These are phyloP conservation scores for Phenganax subtilis DNA, from an alignment of 92 coral and sea anemone genomes.

Conservation along the genomic window DNA sequence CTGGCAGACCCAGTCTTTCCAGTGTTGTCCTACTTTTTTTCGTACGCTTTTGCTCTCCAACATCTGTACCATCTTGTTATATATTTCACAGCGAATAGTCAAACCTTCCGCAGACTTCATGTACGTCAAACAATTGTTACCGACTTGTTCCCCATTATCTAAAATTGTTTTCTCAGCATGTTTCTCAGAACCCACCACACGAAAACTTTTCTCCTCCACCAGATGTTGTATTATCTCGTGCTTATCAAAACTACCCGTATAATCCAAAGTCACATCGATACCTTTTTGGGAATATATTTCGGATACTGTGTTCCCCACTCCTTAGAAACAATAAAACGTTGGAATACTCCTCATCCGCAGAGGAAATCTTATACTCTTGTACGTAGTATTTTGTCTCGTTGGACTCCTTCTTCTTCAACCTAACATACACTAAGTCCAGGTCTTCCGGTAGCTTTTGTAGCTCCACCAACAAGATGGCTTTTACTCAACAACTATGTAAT, in stretches of 20 bases:
- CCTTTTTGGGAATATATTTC: conserved; percentile 39
- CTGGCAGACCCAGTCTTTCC: conserved; percentile 21
- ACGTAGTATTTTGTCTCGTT: conserved; percentile 23
- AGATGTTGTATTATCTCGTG: not conserved
- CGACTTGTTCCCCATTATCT: not conserved
- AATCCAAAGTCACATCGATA: conserved; percentile 1
- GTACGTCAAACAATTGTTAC: not conserved
- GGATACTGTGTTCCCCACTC: conserved; percentile 36
- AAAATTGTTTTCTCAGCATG: not conserved
- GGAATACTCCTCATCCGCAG: conserved; percentile 46
- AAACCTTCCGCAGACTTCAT: not conserved
- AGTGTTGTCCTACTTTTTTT: not conserved
- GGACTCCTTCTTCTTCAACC: conserved; percentile 12
- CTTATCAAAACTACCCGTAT: not conserved
- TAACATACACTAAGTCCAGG: conserved; percentile 30
- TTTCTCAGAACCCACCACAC: not conserved
- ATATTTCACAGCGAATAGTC: not conserved
- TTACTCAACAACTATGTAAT: conserved; percentile 37
- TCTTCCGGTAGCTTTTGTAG: conserved; percentile 27
- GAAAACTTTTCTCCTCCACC: not conserved
- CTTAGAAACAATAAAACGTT: conserved; percentile 40
- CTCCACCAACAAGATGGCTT: not conserved
- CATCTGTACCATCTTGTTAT: conserved; percentile 20
- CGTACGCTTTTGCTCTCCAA: conserved; percentile 12
- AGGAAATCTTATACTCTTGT: conserved; percentile 37